Evolutionary conservation across 2,797 vertebrate genomes (phyloP).

Genomic region (Pristis pectinata): DNA sequence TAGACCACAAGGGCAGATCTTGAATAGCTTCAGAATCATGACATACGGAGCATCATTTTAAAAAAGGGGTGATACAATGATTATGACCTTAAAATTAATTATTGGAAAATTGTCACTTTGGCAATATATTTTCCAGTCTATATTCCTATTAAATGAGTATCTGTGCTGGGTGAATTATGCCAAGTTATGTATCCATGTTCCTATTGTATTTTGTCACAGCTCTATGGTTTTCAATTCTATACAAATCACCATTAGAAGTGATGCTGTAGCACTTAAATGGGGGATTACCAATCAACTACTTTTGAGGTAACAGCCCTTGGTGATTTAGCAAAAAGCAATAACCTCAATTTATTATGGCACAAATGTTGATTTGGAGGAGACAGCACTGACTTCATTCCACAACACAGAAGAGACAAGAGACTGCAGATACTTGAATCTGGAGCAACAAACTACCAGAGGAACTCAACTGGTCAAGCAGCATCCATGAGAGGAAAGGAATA

Average conservation of each 20-base stretch:
- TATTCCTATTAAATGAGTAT: neutral
- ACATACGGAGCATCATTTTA: neutral
- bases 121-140: neutral
- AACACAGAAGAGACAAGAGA: neutral
- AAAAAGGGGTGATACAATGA: neutral
- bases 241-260: neutral
- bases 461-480: too few species aligned
- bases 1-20: neutral
- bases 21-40: neutral
- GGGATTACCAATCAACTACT: too few species aligned
- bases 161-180: too few species aligned
- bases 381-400: neutral
- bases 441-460: too few species aligned
- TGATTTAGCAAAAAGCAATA: neutral
- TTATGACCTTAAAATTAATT: neutral
- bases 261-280: neutral
- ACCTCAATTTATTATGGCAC: neutral
- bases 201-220: neutral
- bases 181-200: neutral
- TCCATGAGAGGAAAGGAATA: too few species aligned
- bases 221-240: neutral
- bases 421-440: too few species aligned
- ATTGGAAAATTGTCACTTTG: neutral
- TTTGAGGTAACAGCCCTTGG: neutral
- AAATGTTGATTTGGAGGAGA: neutral